Base-by-base conservation (phyloP, 2,888 invertebrate genomes). In the Ormyrus rosae region DNA sequence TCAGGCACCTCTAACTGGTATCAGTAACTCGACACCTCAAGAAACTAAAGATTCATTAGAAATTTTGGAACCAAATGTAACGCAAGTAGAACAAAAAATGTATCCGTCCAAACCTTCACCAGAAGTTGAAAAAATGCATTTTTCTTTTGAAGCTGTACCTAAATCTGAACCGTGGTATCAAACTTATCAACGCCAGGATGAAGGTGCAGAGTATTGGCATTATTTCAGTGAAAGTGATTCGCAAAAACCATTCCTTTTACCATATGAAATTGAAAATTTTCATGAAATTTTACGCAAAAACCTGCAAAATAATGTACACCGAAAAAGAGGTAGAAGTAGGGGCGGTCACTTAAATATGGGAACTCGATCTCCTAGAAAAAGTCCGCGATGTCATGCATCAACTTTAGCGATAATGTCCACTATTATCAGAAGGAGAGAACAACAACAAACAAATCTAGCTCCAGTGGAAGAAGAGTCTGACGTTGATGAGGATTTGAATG, bases 301-400 rank as follows among this genome's bases (percentile, higher is more conserved):
- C 45, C 72, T 90, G 5, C 71, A 84, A 9, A 88, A 86, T 13
- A 81, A 67, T 78, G 34, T 65, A 67, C n/a, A 84, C 82, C 68
- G 74, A 48, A 19, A 87, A 0, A 78, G 80, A 64, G 84, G 81
- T 74, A 81, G 83, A 77, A 77, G 83, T 58, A 84, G 86, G 55
- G 81, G 81, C 0, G 83, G 83, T 11, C 77, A 81, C 82, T 83
- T 19, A 76, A 81, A 19, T 61, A 5, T 81, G 5, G 83, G 85
- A 5, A 93, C 93, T 67, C 91, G 92, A 51, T 94, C 94, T 81
- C 95, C 96, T 0, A 92, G 97, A 60, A 97, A 97, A 88, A 96
- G 96, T 0, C 97, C 97, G 0, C 92, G 97, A 45, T 97, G 97
- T 88, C 97, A 97, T 88, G 97, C 97, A 0, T 96, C 96, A 0